A percentile compares a stretch with the other conserved stretches of the same genome.
These are phyloP conservation scores for Lineus longissimus DNA, from an alignment of 1,140 invertebrate genomes.

Conservation along the genomic window DNA sequence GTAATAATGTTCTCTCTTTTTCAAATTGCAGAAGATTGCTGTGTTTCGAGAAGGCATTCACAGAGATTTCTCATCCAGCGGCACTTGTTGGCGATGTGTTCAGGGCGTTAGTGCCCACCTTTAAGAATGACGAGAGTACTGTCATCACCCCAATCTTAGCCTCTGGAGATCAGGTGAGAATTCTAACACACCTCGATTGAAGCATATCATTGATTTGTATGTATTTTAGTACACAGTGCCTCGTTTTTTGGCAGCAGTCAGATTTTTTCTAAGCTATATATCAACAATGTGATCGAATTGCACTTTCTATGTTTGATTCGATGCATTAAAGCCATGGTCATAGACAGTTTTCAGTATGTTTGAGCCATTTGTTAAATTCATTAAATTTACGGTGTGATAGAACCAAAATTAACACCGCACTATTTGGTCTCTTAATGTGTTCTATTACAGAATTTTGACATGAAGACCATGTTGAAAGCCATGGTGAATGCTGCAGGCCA, in stretches of 20 bases:
- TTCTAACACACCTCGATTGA: neutral
- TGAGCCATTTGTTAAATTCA: too few species aligned
- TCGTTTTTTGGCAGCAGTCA: too few species aligned
- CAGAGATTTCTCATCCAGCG: neutral
- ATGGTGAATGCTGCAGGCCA: conserved; percentile 39
- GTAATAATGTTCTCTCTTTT: too few species aligned
- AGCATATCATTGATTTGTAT: too few species aligned
- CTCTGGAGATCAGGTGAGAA: conserved; percentile 40
- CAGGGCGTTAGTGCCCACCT: conserved; percentile 38
- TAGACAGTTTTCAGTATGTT: too few species aligned
- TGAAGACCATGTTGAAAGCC: conserved; percentile 22
- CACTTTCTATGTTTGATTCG: too few species aligned
- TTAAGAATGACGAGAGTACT: conserved; percentile 35
- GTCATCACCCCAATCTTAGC: conserved; percentile 44
- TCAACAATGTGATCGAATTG: too few species aligned
- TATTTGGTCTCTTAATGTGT: neutral
- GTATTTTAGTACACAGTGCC: neutral
- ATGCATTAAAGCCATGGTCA: too few species aligned
- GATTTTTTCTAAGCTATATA: too few species aligned
- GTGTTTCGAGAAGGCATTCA: conserved; percentile 11
- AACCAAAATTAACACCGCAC: too few species aligned
- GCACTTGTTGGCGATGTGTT: conserved; percentile 36
- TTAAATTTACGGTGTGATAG: too few species aligned
- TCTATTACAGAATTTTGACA: conserved; percentile 26
- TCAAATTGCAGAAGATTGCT: conserved; percentile 9